Base-by-base conservation (phyloP, 2,113 vertebrate genomes). In the Peromyscus polionotus region DNA sequence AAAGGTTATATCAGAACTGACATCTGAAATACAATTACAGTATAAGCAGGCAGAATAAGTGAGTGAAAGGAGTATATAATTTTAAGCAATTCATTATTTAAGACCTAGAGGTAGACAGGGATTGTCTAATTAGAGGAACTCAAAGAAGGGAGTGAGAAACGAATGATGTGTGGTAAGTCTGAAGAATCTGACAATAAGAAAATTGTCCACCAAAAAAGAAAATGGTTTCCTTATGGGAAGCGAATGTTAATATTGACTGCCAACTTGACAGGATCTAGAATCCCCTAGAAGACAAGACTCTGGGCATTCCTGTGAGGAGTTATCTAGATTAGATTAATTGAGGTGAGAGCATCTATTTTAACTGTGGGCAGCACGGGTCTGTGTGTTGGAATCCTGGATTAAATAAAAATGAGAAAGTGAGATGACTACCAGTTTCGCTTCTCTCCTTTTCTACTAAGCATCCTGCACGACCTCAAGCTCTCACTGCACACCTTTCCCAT, bases 1-100 rank as follows among this genome's bases (percentile, higher is more conserved):
- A 95, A 95, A 88, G 61, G 28, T 51, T 11, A 57, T 88, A 45
- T 79, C 83, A 51, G 16, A 72, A 92, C 19, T 85, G 57, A 90
- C 11, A 39, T 80, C 31, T 80, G 33, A 95, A 92, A 65, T 59
- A 90, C 85, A 70, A 88, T 72, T 76, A 72, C 11, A 90, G 36
- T 5, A 36, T 33, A 75, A 59, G 8, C 63, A 94, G 73, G 17
- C 2, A 87, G 84, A 94, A 87, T 79, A 94, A 42, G 3, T 95
- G 48, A 92, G 17, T 61, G 87, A 26, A 17, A 57, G 94, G 45
- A 59, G 45, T 63, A 57, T 73, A 24, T 39, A 24, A 59, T 3
- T 36, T 22, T 80, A 80, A 68, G 31, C 19, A 91, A 42, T 84
- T 45, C 24, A 76, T 91, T 79, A 80, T 80, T 95, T 76, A 87